phyloP scores from a whole-genome alignment of 2,888 invertebrate genomes.

The Nomada fabriciana region DNA sequence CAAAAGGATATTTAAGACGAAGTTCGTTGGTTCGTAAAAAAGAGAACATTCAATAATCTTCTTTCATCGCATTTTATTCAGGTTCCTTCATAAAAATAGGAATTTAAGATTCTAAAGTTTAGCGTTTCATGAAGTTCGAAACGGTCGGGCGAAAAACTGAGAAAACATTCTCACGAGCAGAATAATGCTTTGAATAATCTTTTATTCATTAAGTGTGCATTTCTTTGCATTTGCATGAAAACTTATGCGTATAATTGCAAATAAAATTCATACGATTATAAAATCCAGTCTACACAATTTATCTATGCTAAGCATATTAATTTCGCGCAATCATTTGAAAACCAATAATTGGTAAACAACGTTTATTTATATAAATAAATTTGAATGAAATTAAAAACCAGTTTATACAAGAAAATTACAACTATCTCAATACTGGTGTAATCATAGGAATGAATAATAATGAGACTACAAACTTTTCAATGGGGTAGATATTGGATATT shows the following conservation, averaged over 20 bases:
- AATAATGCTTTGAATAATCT: not conserved
- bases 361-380: too few relatives aligned
- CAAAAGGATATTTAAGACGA: too few relatives aligned
- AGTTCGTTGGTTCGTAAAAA: too few relatives aligned
- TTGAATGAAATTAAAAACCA: too few relatives aligned
- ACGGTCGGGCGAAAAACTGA: not conserved
- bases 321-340: too few relatives aligned
- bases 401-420: too few relatives aligned
- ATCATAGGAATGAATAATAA: too few relatives aligned
- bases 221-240: not conserved
- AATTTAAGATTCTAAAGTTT: conserved; percentile 4
- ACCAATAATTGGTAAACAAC: too few relatives aligned
- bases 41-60: not conserved
- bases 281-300: not conserved
- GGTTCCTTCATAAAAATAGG: not conserved
- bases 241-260: not conserved
- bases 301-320: not conserved
- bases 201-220: conserved; percentile 4
- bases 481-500: too few relatives aligned
- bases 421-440: too few relatives aligned
- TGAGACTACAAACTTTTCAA: too few relatives aligned
- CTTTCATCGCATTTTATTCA: not conserved
- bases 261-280: not conserved
- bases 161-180: not conserved
- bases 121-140: not conserved